Evolutionary conservation across 2,888 invertebrate genomes (phyloP).

Genomic region (Argyresthia goedartella): DNA sequence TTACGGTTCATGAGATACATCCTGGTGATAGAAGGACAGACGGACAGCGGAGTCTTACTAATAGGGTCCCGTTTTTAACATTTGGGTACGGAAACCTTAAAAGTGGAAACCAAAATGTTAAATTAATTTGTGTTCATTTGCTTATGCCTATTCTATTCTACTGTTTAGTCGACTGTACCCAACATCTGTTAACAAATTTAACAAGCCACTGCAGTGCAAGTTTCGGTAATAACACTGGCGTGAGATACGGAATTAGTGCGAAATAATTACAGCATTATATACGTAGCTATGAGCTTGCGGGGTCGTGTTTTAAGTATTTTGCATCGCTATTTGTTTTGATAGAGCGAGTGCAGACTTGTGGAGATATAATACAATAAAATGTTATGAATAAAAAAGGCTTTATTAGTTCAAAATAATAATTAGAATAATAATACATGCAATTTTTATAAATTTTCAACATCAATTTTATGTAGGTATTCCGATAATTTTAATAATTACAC

Average conservation of each 20-base stretch:
- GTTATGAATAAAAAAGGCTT: neutral
- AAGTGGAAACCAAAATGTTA: neutral
- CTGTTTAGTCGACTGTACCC: neutral
- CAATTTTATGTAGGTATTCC: too few species aligned
- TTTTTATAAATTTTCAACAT: too few species aligned
- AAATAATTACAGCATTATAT: slow-evolving; percentile 29
- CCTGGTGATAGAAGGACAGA: too few species aligned
- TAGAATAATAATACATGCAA: too few species aligned
- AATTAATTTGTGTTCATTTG: too few species aligned
- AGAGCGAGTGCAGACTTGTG: neutral
- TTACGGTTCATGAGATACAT: too few species aligned
- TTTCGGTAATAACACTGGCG: slow-evolving; percentile 18
- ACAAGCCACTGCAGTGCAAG: neutral
- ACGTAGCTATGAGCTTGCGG: slow-evolving; percentile 18
- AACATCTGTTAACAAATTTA: neutral
- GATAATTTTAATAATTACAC: too few species aligned
- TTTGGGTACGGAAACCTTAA: neutral
- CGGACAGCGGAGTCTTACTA: too few species aligned
- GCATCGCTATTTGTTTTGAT: slow-evolving; percentile 15
- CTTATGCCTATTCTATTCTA: too few species aligned
- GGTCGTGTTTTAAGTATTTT: slow-evolving; percentile 22
- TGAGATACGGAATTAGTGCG: slow-evolving; percentile 28
- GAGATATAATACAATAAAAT: neutral
- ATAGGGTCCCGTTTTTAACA: too few species aligned
- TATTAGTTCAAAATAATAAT: too few species aligned